These are phyloP conservation scores for Calephelis nemesis DNA, from an alignment of 1,140 invertebrate genomes.

Conservation along the genomic window DNA sequence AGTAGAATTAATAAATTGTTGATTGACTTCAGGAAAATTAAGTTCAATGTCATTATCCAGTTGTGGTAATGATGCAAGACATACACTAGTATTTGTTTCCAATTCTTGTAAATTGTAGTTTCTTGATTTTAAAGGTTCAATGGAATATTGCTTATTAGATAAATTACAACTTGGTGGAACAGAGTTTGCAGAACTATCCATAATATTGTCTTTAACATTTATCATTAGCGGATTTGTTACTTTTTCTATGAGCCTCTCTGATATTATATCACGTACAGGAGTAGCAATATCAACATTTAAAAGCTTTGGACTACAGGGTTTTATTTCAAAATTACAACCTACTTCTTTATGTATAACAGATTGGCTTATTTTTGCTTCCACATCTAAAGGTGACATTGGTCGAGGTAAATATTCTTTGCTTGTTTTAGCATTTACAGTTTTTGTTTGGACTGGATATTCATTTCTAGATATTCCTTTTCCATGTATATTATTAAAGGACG, in stretches of 20 bases:
- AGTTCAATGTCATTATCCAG: slow-evolving; percentile 72
- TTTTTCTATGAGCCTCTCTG: slow-evolving; percentile 69
- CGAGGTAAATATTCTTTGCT: slow-evolving; percentile 38
- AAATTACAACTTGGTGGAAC: slow-evolving; percentile 48
- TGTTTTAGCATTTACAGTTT: slow-evolving; percentile 37
- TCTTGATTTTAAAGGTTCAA: slow-evolving; percentile 40
- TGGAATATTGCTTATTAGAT: slow-evolving; percentile 57
- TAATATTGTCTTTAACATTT: slow-evolving; percentile 12
- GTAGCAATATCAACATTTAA: slow-evolving; percentile 68
- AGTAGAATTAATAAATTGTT: slow-evolving; percentile 73
- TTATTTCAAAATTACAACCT: slow-evolving; percentile 78
- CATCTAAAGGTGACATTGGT: slow-evolving; percentile 70
- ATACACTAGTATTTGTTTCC: slow-evolving; percentile 63
- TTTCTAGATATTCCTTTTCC: slow-evolving; percentile 27
- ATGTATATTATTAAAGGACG: slow-evolving; percentile 36
- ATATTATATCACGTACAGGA: slow-evolving; percentile 57
- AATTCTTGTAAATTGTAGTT: slow-evolving; percentile 61
- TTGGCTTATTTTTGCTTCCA: slow-evolving; percentile 78
- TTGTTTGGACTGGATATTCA: slow-evolving; percentile 37
- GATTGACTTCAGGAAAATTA: slow-evolving; percentile 73
- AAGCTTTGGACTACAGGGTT: slow-evolving; percentile 75
- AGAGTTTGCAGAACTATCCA: slow-evolving; percentile 17
- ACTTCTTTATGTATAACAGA: slow-evolving; percentile 79
- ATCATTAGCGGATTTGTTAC: slow-evolving; percentile 49
- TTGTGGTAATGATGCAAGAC: slow-evolving; percentile 65